Percentiles rank a stretch among this genome's conserved stretches.
phyloP scores from a whole-genome alignment of 2,888 invertebrate genomes.

The Melieria crassipennis region DNA sequence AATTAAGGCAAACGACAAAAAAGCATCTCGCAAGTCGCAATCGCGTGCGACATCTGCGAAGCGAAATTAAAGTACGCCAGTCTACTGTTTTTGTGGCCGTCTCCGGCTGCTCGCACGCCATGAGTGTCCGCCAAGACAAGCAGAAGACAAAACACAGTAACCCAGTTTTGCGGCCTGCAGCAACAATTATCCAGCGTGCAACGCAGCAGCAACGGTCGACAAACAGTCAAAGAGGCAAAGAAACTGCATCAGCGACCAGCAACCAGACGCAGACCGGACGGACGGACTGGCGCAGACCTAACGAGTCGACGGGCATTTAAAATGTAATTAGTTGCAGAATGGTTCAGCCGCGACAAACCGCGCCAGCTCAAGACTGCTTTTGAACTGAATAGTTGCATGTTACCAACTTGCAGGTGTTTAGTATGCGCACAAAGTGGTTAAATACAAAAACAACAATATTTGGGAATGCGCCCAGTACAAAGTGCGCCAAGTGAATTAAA shows the following conservation, averaged over 20 bases:
- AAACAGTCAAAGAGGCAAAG: too few species aligned
- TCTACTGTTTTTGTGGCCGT: too few species aligned
- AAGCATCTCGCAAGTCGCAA: slow-evolving; percentile 7
- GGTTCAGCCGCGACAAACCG: neutral
- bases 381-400: neutral
- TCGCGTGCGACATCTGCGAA: neutral
- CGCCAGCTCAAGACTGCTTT: neutral
- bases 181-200: slow-evolving; percentile 7
- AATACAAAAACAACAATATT: neutral
- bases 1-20: slow-evolving; percentile 8
- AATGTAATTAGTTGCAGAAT: slow-evolving; percentile 14
- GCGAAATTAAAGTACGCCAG: too few species aligned
- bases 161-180: slow-evolving; percentile 33
- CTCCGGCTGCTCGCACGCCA: too few species aligned
- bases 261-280: neutral
- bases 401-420: neutral
- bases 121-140: slow-evolving; percentile 6
- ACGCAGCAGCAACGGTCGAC: too few species aligned
- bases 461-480: too few species aligned
- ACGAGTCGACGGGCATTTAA: neutral
- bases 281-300: neutral
- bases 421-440: neutral
- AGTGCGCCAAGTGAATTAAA: neutral
- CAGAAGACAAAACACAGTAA: slow-evolving; percentile 34
- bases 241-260: slow-evolving; percentile 8